phyloP scores from a whole-genome alignment of 1,140 invertebrate genomes.

The Drosophila pandora region DNA sequence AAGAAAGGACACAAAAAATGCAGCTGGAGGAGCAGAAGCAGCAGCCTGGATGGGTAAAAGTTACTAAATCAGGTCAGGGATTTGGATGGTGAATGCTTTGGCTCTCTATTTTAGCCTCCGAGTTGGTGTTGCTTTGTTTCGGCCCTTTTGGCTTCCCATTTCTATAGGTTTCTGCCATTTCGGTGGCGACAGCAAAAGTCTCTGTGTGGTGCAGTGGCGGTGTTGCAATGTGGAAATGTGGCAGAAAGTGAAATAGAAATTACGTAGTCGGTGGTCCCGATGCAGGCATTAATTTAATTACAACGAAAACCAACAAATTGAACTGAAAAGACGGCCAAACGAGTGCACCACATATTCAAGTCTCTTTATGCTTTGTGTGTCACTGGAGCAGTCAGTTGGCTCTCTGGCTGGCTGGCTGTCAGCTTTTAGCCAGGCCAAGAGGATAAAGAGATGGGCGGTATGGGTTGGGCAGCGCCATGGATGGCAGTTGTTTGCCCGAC shows the following conservation, averaged over 20 bases:
- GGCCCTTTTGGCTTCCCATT: constrained; percentile 9
- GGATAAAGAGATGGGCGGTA: constrained; percentile 2
- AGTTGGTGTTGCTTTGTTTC: constrained; percentile 38
- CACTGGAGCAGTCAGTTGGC: constrained; percentile 62
- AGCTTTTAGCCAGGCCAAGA: constrained; percentile 16
- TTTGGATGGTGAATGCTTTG: constrained; percentile 53
- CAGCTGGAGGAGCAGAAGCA: constrained; percentile 17
- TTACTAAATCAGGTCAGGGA: constrained; percentile 76
- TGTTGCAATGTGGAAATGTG: neutral
- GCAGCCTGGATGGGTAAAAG: constrained; percentile 29
- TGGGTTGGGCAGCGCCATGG: constrained; percentile 1
- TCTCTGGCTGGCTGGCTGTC: constrained; percentile 1
- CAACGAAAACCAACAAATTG: constrained; percentile 56
- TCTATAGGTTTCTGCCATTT: constrained; percentile 27
- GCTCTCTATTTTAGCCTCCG: constrained; percentile 4
- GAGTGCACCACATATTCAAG: constrained; percentile 48
- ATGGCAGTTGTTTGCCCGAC: constrained; percentile 48
- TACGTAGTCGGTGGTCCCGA: constrained; percentile 62
- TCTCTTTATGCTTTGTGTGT: constrained; percentile 63
- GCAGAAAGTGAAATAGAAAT: constrained; percentile 67
- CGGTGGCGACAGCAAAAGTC: constrained; percentile 1
- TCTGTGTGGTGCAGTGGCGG: constrained; percentile 1
- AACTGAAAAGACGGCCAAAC: constrained; percentile 59
- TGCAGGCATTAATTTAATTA: constrained; percentile 78
- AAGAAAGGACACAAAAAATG: constrained; percentile 26